Evolutionary conservation across 2,113 vertebrate genomes (phyloP), one percentile per base, ranked within the genome.

Genomic region (Ahaetulla prasina): DNA sequence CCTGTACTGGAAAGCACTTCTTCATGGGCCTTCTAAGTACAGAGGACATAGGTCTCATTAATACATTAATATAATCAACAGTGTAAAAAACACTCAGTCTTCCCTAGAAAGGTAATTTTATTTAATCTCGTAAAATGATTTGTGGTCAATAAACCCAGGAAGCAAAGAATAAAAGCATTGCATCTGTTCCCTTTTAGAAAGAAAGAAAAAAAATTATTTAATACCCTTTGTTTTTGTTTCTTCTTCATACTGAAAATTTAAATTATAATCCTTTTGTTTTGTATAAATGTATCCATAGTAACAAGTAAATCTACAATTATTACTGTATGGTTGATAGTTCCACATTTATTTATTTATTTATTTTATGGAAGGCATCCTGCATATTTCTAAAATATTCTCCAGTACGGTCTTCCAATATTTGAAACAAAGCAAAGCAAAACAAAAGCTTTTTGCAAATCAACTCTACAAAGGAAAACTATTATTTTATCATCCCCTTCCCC

Each of bases 211-310:
- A 93, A 95, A 89, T 47, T 5, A 57, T 80, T 68, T 18, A 35
- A 14, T 27, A 2, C 39, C 50, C 60, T 92, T 10, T 50, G n/a
- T 68, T 90, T 47, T 22, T 80, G 43, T 39, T 54, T 85, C 60
- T 54, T 68, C 47, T 47, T 88, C 74, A 93, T 94, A 63, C 91
- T 93, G 94, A 92, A 95, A 96, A 96, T 96, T 94, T 96, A 95
- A 96, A 97, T 97, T 88, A 95, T 95, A 96, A 96, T 95, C 92
- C 93, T 94, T 95, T 96, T 92, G 87, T 93, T 95, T 96, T 93
- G 89, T 53, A 54, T 80, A 93, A 93, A 96, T 95, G 96, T 97
- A 94, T 90, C 96, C 96, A 96, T 97, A 94, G 96, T 95, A 96
- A 97, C 96, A 90, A 92, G 93, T 93, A 94, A 91, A 94, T 95